phyloP scores from a whole-genome alignment of 2,888 invertebrate genomes.

The Eupithecia centaureata region DNA sequence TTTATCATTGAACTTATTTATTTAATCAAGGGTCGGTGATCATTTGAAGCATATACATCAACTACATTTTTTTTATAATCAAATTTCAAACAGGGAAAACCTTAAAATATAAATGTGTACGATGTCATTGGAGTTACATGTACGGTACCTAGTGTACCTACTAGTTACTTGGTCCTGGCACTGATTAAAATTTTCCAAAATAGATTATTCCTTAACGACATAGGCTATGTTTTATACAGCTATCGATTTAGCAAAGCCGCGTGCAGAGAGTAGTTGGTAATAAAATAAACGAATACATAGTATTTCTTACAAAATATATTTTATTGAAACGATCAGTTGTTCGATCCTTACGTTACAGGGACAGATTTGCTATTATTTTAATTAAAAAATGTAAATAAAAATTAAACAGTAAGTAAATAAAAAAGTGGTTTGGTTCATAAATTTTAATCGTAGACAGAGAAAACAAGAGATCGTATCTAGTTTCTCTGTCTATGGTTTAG shows the following conservation, averaged over 20 bases:
- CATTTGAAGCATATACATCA: neutral
- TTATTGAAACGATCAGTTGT: slow-evolving; percentile 38
- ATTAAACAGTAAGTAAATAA: slow-evolving; percentile 74
- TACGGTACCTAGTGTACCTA: too few species aligned
- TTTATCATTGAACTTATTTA: neutral
- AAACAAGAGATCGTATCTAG: neutral
- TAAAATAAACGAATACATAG: slow-evolving; percentile 64
- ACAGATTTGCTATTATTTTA: slow-evolving; percentile 75
- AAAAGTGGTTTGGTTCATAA: slow-evolving; percentile 70
- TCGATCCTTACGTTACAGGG: slow-evolving; percentile 49
- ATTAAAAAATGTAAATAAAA: slow-evolving; percentile 81
- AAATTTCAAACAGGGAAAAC: neutral
- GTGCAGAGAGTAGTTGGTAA: neutral
- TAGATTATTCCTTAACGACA: too few species aligned
- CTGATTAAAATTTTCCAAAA: too few species aligned
- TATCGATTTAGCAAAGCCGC: neutral
- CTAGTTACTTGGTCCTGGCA: too few species aligned
- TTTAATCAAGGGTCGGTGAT: neutral
- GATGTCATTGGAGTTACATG: neutral
- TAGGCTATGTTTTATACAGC: too few species aligned
- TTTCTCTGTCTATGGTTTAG: neutral
- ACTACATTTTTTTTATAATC: neutral
- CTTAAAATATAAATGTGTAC: neutral
- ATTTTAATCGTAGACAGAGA: slow-evolving; percentile 52
- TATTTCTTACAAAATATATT: slow-evolving; percentile 61